Conservation (phyloP, 2,888 invertebrate genomes). For the Eilema caniola region DNA sequence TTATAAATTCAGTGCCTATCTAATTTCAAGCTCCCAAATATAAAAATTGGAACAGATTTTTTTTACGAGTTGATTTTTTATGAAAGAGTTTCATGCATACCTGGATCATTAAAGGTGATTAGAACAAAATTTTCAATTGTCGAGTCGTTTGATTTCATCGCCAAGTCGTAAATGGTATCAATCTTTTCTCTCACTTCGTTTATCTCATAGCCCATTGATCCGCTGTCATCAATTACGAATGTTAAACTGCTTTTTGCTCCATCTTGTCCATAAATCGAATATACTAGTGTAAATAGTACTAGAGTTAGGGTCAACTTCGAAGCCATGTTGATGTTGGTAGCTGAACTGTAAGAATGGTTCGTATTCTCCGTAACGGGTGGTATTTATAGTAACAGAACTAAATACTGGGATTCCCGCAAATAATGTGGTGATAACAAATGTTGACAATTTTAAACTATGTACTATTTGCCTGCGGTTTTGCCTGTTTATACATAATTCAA, state of each 20-base stretch:
- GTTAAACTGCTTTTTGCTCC: slow-evolving; percentile 64
- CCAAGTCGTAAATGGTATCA: slow-evolving; percentile 66
- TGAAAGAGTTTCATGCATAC: slow-evolving; percentile 54
- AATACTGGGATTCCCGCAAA: neutral
- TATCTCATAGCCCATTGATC: slow-evolving; percentile 69
- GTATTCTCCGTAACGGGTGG: no score
- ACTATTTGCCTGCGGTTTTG: neutral
- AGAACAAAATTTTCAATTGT: slow-evolving; percentile 70
- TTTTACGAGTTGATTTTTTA: neutral
- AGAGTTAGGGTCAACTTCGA: neutral
- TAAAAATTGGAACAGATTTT: no score
- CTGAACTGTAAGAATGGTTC: neutral
- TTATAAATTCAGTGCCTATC: no score
- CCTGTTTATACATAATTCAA: neutral
- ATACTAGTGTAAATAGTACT: neutral
- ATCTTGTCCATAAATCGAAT: slow-evolving; percentile 25
- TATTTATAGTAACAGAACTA: neutral
- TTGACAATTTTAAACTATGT: neutral
- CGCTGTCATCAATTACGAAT: slow-evolving; percentile 74
- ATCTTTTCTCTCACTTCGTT: slow-evolving; percentile 58
- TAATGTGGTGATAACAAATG: neutral
- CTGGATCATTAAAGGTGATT: slow-evolving; percentile 74
- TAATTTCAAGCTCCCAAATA: no score
- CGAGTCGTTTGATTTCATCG: slow-evolving; percentile 59
- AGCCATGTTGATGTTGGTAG: slow-evolving; percentile 6